These are phyloP conservation scores for Pheosia gnoma DNA, from an alignment of 2,888 invertebrate species.

Conservation along the genomic window DNA sequence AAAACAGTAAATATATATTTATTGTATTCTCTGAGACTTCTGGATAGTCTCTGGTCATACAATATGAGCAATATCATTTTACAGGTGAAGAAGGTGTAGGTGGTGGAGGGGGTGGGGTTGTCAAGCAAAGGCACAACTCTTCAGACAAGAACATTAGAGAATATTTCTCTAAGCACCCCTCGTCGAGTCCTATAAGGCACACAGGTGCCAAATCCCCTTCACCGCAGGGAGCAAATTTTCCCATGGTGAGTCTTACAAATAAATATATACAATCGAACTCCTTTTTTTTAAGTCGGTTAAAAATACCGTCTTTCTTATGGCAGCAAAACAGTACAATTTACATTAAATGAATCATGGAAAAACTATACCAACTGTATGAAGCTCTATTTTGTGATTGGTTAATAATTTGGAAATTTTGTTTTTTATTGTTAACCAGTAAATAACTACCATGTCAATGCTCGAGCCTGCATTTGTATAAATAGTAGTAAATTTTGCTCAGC, in stretches of 20 bases:
- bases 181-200: slow-evolving; percentile 92
- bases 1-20: not conserved
- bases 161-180: slow-evolving; percentile 93
- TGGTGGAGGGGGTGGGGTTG: slow-evolving; percentile 83
- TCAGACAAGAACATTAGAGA: slow-evolving; percentile 95
- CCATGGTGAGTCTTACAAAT: slow-evolving; percentile 85
- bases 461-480: too few relatives aligned
- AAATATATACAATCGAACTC: slow-evolving; percentile 8
- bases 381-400: too few relatives aligned
- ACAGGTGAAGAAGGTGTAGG: slow-evolving; percentile 81
- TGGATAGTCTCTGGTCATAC: not conserved
- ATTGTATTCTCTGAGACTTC: not conserved
- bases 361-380: too few relatives aligned
- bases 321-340: too few relatives aligned
- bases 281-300: not conserved
- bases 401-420: too few relatives aligned
- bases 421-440: too few relatives aligned
- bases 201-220: slow-evolving; percentile 92
- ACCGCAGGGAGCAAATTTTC: slow-evolving; percentile 90
- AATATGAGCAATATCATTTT: slow-evolving; percentile 28
- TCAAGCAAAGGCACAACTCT: slow-evolving; percentile 78
- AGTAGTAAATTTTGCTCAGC: too few relatives aligned
- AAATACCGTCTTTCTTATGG: too few relatives aligned
- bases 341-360: too few relatives aligned
- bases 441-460: too few relatives aligned